Evolutionary conservation across 2,888 invertebrate genomes (phyloP), one percentile per base, ranked within the genome.

Genomic region (Troides oblongomaculatus): DNA sequence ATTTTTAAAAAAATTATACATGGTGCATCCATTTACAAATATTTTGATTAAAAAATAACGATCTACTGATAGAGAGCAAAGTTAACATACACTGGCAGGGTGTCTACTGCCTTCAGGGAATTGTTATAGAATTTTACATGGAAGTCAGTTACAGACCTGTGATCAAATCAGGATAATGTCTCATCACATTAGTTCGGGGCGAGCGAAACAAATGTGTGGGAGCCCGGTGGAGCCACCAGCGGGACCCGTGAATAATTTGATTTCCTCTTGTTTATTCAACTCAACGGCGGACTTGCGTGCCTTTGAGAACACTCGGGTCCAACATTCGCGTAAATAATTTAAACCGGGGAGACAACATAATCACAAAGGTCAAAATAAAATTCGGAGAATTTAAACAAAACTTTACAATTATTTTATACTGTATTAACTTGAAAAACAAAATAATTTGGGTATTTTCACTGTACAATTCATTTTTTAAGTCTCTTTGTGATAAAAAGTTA

Each of bases 211-310:
- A 68, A 68, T 39, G 53, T 62, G 23, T 23, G 21, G 43, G 21
- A 67, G 56, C 56, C 57, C n/a, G 46, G 7, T 18, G 46, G 21
- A 17, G 43, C 36, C 43, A 21, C 21, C 58, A n/a, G 64, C n/a
- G 60, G 53, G 53, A 39, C 17, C 36, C 60, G 50, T 57, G 61
- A 30, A 57, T 69, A 62, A 69, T 69, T 61, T 57, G 69, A 65
- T 69, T 62, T 61, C 5, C 56, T 62, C 39, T 69, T 65, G 65
- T 62, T 69, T 65, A 69, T 65, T 69, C 64, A 69, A 46, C 30
- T 43, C 61, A 58, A 65, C 61, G 17, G 61, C 39, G 56, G 8
- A 64, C 61, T 65, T 30, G 46, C 46, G 21, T 30, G 64, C 61
- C 62, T 46, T 25, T 5, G 57, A 43, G 62, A 46, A 46, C 57